phyloP scores from a whole-genome alignment of 2,113 vertebrate species.

The Oreotragus oreotragus region DNA sequence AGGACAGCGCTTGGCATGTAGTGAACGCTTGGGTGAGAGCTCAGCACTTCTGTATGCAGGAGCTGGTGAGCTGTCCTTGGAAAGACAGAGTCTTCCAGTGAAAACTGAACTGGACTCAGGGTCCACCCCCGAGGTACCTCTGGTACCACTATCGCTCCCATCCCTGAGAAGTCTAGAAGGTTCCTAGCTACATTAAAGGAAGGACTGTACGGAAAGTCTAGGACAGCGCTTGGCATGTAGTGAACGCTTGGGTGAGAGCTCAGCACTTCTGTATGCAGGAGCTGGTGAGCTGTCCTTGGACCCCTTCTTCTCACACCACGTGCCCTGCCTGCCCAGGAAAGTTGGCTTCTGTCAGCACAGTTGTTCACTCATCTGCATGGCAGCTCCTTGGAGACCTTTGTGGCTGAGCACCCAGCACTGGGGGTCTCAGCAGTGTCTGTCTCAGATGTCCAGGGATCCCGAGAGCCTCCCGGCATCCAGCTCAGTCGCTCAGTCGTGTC shows the following conservation, averaged over 20 bases:
- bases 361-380: no score
- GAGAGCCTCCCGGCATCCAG: fast-evolving
- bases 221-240: fast-evolving
- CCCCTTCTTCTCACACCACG: fast-evolving
- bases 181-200: background rate
- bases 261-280: background rate
- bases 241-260: background rate
- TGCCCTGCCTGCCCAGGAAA: fast-evolving
- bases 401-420: background rate
- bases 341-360: background rate
- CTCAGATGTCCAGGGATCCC: background rate
- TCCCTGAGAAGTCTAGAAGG: background rate
- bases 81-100: background rate
- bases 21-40: background rate
- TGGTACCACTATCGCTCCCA: no score
- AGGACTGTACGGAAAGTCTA: background rate
- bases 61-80: background rate
- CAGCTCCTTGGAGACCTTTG: no score
- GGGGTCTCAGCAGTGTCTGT: background rate
- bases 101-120: background rate
- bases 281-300: no score
- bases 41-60: background rate
- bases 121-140: background rate
- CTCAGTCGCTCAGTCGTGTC: no score
- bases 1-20: fast-evolving